These are phyloP conservation scores for Cryptus armator DNA, from an alignment of 2,888 invertebrate genomes.

Conservation along the genomic window DNA sequence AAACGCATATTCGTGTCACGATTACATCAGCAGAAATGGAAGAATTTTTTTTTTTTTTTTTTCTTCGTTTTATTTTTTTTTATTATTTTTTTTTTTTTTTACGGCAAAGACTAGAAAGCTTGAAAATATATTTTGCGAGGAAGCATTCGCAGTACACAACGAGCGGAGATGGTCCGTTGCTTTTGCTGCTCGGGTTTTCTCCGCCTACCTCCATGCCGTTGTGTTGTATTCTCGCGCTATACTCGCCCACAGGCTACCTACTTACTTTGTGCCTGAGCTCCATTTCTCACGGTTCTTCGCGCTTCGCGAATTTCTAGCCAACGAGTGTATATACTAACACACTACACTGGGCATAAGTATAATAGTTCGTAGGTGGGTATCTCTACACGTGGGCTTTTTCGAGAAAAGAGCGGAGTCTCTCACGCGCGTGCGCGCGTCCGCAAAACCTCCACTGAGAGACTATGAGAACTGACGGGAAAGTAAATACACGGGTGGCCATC, in stretches of 20 bases:
- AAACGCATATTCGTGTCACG: conserved; percentile 30
- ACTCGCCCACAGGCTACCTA: conserved; percentile 33
- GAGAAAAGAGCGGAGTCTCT: background rate
- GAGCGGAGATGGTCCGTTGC: conserved; percentile 34
- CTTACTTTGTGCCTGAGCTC: conserved; percentile 34
- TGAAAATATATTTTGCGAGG: conserved; percentile 47
- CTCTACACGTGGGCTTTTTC: conserved; percentile 27
- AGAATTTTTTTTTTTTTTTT: background rate
- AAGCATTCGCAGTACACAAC: conserved; percentile 14
- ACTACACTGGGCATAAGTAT: background rate
- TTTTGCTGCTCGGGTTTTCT: conserved; percentile 8
- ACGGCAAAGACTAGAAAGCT: conserved; percentile 28
- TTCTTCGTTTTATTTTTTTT: background rate
- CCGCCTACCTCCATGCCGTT: background rate
- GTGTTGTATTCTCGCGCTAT: conserved; percentile 19
- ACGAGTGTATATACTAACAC: background rate
- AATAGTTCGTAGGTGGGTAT: conserved; percentile 1
- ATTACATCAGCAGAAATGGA: background rate
- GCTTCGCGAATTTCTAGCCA: conserved; percentile 15
- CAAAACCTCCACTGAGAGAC: background rate
- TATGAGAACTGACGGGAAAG: conserved; percentile 31
- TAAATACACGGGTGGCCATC: conserved; percentile 37
- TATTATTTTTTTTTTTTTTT: background rate
- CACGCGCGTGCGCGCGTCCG: background rate
- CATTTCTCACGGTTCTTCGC: conserved; percentile 38